phyloP scores from a whole-genome alignment of 2,888 invertebrate genomes.

The Polydrusus pterygomalis region DNA sequence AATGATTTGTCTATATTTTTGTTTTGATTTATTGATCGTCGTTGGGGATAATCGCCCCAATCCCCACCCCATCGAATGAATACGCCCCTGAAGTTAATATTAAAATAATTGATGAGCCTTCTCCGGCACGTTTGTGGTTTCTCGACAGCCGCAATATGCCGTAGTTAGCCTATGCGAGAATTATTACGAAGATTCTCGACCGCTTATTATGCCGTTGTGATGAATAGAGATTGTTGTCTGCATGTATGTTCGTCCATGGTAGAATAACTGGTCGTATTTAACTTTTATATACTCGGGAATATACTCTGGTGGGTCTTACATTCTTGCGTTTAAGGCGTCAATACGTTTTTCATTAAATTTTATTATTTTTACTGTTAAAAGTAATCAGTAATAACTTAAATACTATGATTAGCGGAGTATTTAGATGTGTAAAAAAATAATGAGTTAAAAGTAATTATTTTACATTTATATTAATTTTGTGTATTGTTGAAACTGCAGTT shows the following conservation, averaged over 20 bases:
- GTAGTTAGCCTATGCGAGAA: slow-evolving; percentile 3
- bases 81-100: background rate
- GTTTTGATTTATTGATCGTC: no score
- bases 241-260: background rate
- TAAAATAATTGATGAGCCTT: slow-evolving; percentile 16
- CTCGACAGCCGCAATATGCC: slow-evolving; percentile 5
- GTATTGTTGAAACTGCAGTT: no score
- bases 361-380: no score
- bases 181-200: slow-evolving; percentile 13
- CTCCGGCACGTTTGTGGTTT: background rate
- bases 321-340: no score
- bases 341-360: no score
- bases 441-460: no score
- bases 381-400: no score
- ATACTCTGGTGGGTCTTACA: background rate
- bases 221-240: slow-evolving; percentile 5
- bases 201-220: background rate
- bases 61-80: background rate
- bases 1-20: no score
- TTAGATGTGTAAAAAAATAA: no score
- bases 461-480: no score
- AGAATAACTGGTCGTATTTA: background rate
- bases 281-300: background rate
- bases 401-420: no score
- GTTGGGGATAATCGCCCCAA: no score